phyloP scores from a whole-genome alignment of 2,888 invertebrate genomes.

The Latheticus oryzae region DNA sequence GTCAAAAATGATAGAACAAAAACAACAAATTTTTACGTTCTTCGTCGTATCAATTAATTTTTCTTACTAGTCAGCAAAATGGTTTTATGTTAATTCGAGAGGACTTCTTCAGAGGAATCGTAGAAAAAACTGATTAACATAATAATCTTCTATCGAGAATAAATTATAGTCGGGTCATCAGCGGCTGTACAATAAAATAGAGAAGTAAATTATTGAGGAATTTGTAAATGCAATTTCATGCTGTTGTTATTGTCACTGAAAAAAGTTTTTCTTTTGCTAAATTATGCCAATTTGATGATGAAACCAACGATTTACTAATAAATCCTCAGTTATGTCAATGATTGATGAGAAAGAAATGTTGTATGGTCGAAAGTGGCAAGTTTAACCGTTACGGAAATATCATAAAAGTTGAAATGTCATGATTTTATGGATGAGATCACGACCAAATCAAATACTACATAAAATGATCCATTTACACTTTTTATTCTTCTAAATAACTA shows the following conservation, averaged over 20 bases:
- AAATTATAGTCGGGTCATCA: conserved; percentile 23
- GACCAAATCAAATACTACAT: conserved; percentile 8
- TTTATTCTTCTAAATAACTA: conserved; percentile 9
- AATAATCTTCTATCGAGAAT: conserved; percentile 27
- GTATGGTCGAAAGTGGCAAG: conserved; percentile 6
- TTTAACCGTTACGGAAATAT: conserved; percentile 10
- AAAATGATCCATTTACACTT: conserved; percentile 10
- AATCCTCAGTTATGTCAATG: conserved; percentile 5
- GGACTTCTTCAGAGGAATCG: conserved; percentile 25
- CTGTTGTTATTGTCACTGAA: too few relatives aligned
- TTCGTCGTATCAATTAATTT: conserved; percentile 21
- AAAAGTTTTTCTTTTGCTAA: conserved; percentile 22
- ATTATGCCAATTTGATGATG: conserved; percentile 10
- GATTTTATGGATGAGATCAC: conserved; percentile 24
- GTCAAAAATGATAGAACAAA: too few relatives aligned
- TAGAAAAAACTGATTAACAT: conserved; percentile 23
- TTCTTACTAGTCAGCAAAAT: conserved; percentile 26
- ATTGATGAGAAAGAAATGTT: conserved; percentile 21
- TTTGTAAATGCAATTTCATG: too few relatives aligned
- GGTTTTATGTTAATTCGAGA: conserved; percentile 25
- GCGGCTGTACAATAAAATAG: conserved; percentile 20
- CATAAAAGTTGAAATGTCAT: conserved; percentile 20
- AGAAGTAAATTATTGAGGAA: conserved; percentile 25
- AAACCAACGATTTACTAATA: conserved; percentile 7
- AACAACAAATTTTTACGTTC: conserved; percentile 23